Evolutionary conservation across 2,113 vertebrate genomes (phyloP).

Genomic region (Grallaria varia): DNA sequence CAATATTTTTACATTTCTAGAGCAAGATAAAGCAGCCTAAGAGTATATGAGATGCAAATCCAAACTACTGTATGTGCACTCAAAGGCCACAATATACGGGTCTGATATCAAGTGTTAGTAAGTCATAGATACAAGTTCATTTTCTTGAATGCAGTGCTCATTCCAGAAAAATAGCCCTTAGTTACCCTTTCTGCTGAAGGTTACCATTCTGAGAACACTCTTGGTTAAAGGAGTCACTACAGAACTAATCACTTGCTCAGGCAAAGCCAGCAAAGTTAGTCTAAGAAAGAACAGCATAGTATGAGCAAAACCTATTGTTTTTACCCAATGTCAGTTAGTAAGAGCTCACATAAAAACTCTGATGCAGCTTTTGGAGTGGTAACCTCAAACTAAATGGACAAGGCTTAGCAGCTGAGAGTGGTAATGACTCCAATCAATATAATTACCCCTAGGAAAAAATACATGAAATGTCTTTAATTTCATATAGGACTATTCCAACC

Average conservation of each 20-base stretch:
- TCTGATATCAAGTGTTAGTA: background rate
- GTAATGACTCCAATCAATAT: background rate
- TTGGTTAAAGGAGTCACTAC: background rate
- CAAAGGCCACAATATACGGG: fast-evolving
- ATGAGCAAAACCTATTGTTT: background rate
- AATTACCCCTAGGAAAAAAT: background rate
- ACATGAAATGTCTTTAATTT: background rate
- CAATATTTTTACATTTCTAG: background rate
- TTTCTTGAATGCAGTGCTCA: background rate
- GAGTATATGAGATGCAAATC: background rate
- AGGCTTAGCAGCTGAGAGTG: background rate
- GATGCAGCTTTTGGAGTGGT: background rate
- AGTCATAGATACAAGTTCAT: background rate
- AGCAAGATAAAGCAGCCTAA: background rate
- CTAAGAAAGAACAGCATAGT: background rate
- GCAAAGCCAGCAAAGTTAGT: background rate
- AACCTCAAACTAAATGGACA: background rate
- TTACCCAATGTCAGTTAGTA: background rate
- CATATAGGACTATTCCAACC: background rate
- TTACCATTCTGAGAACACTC: background rate
- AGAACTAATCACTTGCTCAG: background rate
- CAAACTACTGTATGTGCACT: background rate
- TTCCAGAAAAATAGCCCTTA: background rate
- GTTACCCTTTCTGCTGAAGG: background rate
- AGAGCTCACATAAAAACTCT: background rate